Percentiles rank a stretch among this genome's conserved stretches.
Evolutionary conservation across 2,888 invertebrate genomes (phyloP).

Genomic region (Himalopsyche japonica): DNA sequence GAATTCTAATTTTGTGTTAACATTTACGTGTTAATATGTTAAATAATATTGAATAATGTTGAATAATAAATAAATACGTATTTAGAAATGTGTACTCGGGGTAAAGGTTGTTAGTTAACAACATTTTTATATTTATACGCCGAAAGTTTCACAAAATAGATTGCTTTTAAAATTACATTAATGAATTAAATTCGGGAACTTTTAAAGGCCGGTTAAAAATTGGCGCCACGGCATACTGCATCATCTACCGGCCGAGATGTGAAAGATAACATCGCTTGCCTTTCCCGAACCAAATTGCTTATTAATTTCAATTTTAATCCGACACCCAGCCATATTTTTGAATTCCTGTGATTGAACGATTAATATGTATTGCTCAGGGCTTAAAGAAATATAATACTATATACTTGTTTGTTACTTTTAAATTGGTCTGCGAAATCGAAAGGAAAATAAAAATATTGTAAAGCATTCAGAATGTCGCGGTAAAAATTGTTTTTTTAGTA

Average conservation of each 20-base stretch:
- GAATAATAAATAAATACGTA: too few relatives aligned
- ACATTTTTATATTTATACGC: neutral
- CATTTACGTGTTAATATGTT: too few relatives aligned
- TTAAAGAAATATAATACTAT: neutral
- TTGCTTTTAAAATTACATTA: neutral
- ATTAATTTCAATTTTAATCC: constrained; percentile 27
- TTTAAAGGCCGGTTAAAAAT: neutral
- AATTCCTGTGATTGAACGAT: constrained; percentile 10
- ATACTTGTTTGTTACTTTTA: neutral
- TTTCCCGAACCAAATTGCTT: constrained; percentile 16
- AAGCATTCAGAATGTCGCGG: neutral
- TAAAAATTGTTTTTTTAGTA: too few relatives aligned
- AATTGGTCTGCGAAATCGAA: neutral
- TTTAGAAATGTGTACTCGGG: too few relatives aligned
- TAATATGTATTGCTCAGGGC: neutral
- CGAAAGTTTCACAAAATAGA: neutral
- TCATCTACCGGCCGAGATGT: neutral
- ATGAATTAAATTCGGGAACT: neutral
- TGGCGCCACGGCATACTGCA: constrained; percentile 2
- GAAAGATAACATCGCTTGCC: constrained; percentile 8
- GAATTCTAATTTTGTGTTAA: too few relatives aligned
- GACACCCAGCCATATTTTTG: constrained; percentile 13
- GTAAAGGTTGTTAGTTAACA: neutral
- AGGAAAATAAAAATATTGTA: neutral
- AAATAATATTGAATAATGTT: too few relatives aligned